Conservation (phyloP, 2,888 invertebrate genomes). For the Rotaria socialis region DNA sequence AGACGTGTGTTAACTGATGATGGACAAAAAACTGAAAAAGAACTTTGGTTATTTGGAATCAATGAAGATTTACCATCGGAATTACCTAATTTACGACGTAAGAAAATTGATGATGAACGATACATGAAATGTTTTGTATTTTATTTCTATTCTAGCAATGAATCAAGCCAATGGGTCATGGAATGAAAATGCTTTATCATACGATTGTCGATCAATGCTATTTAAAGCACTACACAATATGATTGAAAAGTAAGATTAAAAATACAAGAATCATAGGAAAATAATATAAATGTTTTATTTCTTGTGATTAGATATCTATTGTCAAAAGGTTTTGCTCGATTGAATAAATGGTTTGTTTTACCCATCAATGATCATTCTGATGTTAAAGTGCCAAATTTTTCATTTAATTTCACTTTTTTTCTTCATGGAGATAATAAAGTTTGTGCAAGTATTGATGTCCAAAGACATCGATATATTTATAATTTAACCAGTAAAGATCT, state of each 20-base stretch:
- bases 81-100: constrained; percentile 65
- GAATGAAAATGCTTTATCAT: constrained; percentile 67
- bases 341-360: constrained; percentile 98
- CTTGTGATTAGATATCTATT: constrained; percentile 73
- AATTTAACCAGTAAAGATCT: constrained; percentile 73
- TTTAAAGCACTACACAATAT: constrained; percentile 98
- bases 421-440: constrained; percentile 98
- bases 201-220: constrained; percentile 91
- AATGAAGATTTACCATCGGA: constrained; percentile 71
- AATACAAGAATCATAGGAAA: too few relatives aligned
- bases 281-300: too few relatives aligned
- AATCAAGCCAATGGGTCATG: not conserved
- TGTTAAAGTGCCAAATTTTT: constrained; percentile 24
- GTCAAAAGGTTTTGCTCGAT: constrained; percentile 84
- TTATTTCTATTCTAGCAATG: constrained; percentile 66
- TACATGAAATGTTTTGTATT: too few relatives aligned
- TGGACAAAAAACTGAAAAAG: constrained; percentile 65
- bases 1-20: constrained; percentile 67
- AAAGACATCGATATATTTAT: constrained; percentile 88
- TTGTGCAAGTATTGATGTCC: constrained; percentile 91
- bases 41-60: constrained; percentile 99
- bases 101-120: constrained; percentile 65
- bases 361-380: constrained; percentile 73
- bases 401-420: constrained; percentile 68
- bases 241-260: constrained; percentile 76